These are phyloP conservation scores for Lepidonotus clava DNA, from an alignment of 2,888 invertebrate genomes.

Conservation along the genomic window DNA sequence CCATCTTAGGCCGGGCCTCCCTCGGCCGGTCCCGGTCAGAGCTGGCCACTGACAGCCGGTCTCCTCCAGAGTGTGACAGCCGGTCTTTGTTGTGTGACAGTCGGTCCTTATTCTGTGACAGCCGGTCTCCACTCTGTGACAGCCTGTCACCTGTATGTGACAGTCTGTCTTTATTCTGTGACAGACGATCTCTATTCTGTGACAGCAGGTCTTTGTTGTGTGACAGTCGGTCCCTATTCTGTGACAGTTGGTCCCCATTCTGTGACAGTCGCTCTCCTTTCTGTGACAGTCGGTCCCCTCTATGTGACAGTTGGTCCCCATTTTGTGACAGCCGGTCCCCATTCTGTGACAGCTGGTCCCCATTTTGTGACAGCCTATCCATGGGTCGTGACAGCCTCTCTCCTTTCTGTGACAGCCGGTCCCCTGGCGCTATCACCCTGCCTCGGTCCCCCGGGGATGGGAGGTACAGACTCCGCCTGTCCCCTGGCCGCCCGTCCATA, in stretches of 20 bases:
- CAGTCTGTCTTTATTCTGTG: background rate
- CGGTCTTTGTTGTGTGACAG: background rate
- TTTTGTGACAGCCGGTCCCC: no score
- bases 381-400: no score
- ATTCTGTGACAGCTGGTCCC: background rate
- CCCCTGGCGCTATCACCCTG: no score
- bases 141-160: background rate
- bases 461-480: constrained; percentile 24
- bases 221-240: background rate
- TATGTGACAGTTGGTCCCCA: background rate
- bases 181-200: background rate
- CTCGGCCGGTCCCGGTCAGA: background rate
- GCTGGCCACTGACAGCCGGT: background rate
- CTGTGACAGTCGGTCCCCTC: background rate
- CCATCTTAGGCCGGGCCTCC: background rate
- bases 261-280: background rate
- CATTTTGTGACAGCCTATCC: no score
- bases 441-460: background rate
- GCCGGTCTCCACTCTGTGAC: background rate
- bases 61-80: background rate
- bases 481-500: background rate
- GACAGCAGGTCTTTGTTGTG: background rate
- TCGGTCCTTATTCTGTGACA: background rate
- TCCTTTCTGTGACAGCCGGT: no score
- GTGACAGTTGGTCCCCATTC: background rate